A percentile compares a stretch with the other conserved stretches of the same genome.
phyloP scores from a whole-genome alignment of 2,888 invertebrate genomes.

The Diarsia mendica region DNA sequence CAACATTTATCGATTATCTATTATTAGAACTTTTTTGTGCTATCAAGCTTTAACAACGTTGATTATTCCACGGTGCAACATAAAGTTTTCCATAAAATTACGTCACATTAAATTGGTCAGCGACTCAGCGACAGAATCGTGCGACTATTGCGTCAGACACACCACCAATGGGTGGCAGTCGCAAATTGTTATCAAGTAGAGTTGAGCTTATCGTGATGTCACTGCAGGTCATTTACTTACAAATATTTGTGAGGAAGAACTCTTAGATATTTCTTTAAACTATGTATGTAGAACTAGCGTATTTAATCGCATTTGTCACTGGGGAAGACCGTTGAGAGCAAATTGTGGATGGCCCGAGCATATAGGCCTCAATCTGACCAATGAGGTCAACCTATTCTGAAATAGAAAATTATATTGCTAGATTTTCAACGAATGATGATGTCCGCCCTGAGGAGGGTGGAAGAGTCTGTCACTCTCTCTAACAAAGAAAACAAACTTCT shows the following conservation, averaged over 20 bases:
- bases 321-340: neutral
- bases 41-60: neutral
- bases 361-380: neutral
- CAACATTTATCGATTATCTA: slow-evolving; percentile 10
- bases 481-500: neutral
- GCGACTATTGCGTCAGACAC: slow-evolving; percentile 30
- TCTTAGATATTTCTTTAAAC: neutral
- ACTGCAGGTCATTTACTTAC: slow-evolving; percentile 20
- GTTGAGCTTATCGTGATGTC: slow-evolving; percentile 38
- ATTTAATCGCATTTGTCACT: neutral
- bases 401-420: too few species aligned
- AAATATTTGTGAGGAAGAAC: slow-evolving; percentile 31
- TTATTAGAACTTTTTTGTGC: slow-evolving; percentile 6
- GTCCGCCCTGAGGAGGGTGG: neutral
- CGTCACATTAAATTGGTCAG: slow-evolving; percentile 14
- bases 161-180: neutral
- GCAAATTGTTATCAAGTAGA: slow-evolving; percentile 30
- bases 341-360: too few species aligned
- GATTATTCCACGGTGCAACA: neutral
- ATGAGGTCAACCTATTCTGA: too few species aligned
- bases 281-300: neutral
- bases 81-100: slow-evolving; percentile 7
- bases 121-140: neutral
- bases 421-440: too few species aligned
- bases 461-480: neutral